Evolutionary conservation across 2,888 invertebrate genomes (phyloP).

Genomic region (Tyria jacobaeae): DNA sequence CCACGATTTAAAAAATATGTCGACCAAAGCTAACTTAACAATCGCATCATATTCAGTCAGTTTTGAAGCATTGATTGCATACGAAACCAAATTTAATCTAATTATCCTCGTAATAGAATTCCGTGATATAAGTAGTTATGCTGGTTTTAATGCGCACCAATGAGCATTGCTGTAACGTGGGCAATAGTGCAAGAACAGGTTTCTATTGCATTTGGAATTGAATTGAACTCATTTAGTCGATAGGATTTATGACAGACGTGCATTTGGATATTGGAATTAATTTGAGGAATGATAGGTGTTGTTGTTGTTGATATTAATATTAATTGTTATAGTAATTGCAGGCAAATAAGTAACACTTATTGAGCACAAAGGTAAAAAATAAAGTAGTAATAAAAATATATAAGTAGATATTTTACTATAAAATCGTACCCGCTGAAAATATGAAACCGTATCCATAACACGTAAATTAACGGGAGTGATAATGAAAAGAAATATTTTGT

Average conservation of each 20-base stretch:
- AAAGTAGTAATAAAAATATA: too few relatives aligned
- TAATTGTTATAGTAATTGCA: too few relatives aligned
- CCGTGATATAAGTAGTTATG: constrained; percentile 37
- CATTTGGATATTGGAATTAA: neutral
- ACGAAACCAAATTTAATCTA: constrained; percentile 43
- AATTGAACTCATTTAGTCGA: constrained; percentile 19
- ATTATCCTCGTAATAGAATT: constrained; percentile 41
- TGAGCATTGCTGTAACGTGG: constrained; percentile 39
- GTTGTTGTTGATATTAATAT: too few relatives aligned
- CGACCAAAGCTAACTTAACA: neutral
- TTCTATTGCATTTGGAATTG: constrained; percentile 29
- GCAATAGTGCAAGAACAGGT: constrained; percentile 39
- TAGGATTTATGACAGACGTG: constrained; percentile 17
- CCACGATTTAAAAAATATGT: too few relatives aligned
- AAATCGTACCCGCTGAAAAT: too few relatives aligned
- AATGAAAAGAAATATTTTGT: too few relatives aligned
- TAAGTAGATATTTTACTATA: too few relatives aligned
- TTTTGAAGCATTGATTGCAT: constrained; percentile 12
- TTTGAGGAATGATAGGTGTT: too few relatives aligned
- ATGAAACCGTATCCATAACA: too few relatives aligned
- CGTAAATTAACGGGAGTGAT: too few relatives aligned
- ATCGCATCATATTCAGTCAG: neutral
- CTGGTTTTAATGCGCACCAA: constrained; percentile 37
- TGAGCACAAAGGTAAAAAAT: too few relatives aligned
- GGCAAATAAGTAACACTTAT: too few relatives aligned